A percentile compares a stretch with the other conserved stretches of the same genome.
Evolutionary conservation across 2,888 invertebrate genomes (phyloP).

Genomic region (Encarsia formosa): DNA sequence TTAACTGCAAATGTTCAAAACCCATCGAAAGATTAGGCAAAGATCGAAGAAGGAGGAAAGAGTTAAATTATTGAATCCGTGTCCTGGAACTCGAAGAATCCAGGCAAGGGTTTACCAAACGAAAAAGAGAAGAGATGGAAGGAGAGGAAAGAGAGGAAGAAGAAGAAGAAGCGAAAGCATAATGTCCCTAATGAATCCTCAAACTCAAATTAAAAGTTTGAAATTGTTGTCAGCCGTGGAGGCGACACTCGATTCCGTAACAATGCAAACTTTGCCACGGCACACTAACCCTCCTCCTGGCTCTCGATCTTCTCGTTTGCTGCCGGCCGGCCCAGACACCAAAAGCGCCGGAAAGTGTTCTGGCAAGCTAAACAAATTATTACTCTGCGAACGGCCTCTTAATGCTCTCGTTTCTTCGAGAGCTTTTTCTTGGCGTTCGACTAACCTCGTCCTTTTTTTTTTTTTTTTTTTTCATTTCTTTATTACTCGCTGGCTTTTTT

Average conservation of each 20-base stretch:
- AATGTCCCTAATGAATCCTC: conserved; percentile 36
- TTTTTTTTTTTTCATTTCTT: not conserved
- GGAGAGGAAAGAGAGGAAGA: conserved; percentile 10
- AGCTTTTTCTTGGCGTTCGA: not conserved
- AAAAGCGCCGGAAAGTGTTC: not conserved
- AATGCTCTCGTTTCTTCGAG: conserved; percentile 17
- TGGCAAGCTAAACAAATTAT: conserved; percentile 22
- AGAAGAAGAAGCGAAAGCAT: conserved; percentile 25
- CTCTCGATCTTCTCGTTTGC: not conserved
- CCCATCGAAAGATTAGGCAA: too few species aligned
- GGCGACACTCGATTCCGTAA: conserved; percentile 37
- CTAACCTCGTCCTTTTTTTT: not conserved
- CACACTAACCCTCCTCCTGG: conserved; percentile 9
- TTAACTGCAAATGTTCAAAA: too few species aligned
- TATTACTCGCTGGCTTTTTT: not conserved
- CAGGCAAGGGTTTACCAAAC: too few species aligned
- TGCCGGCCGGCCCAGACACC: too few species aligned
- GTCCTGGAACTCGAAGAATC: too few species aligned
- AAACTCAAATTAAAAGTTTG: conserved; percentile 49
- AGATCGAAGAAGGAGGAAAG: too few species aligned
- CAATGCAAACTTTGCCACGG: conserved; percentile 42
- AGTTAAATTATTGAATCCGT: too few species aligned
- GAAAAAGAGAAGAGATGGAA: too few species aligned
- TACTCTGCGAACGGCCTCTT: conserved; percentile 16
- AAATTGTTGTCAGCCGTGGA: conserved; percentile 42